phyloP scores from a whole-genome alignment of 92 coral and sea anemone species.

The Chrysogorgia sp. region DNA sequence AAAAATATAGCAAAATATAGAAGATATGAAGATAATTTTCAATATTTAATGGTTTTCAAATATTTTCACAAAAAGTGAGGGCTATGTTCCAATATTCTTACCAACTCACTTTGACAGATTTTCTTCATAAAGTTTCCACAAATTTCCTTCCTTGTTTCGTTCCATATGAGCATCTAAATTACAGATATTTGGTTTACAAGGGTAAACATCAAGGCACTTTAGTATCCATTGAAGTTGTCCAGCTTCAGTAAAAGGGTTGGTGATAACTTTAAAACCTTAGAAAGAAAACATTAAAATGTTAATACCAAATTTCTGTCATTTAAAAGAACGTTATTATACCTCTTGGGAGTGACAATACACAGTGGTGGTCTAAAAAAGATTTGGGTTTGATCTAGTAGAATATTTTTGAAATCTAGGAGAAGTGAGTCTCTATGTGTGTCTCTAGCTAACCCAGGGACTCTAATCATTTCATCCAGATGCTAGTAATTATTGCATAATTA shows the following conservation, averaged over 20 bases:
- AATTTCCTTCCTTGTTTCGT: constrained; percentile 29
- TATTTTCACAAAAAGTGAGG: not conserved
- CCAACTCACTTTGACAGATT: constrained; percentile 21
- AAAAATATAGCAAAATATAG: too few relatives aligned
- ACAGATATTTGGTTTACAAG: constrained; percentile 65
- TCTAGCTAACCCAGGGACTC: too few relatives aligned
- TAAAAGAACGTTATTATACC: too few relatives aligned
- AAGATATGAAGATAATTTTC: not conserved
- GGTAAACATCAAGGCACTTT: constrained; percentile 62
- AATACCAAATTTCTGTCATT: not conserved
- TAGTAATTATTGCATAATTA: not conserved
- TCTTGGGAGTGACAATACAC: too few relatives aligned
- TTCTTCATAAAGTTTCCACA: constrained; percentile 37
- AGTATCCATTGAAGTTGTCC: constrained; percentile 54
- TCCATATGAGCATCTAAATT: constrained; percentile 78
- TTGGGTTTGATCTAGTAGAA: too few relatives aligned
- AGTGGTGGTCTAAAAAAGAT: too few relatives aligned
- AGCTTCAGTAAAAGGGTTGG: constrained; percentile 61
- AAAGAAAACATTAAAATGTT: not conserved
- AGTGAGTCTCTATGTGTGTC: too few relatives aligned
- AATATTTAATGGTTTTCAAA: not conserved
- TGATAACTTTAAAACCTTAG: constrained; percentile 65
- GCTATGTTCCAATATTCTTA: not conserved
- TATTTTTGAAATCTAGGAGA: too few relatives aligned
- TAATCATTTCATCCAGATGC: too few relatives aligned